Evolutionary conservation across 1,140 invertebrate genomes (phyloP), one percentile per base, ranked within the genome.

Genomic region (Drosophila burlai): DNA sequence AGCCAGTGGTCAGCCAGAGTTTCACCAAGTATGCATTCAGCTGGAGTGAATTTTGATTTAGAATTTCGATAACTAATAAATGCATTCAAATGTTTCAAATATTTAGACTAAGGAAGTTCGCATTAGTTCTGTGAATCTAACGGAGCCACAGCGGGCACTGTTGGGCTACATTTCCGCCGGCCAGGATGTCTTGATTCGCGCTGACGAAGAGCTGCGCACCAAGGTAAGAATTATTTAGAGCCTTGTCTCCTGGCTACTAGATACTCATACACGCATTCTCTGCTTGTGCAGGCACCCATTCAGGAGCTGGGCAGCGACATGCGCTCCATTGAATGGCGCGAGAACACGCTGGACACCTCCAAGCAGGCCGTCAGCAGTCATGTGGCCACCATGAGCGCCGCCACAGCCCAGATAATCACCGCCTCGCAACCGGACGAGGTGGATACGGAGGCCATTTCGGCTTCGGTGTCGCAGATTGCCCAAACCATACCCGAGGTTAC

Each of bases 371-470:
- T 99, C 21, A 97, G 97, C 40, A 98, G 97, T 40, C 98, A 99
- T 93, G 97, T 99, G 81, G 99, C 98, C 13, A 98, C 98, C 38
- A 99, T 99, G 98, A 99, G 98, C 94, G 99, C 98, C 1, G 99
- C 99, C 43, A 99, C 99, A 0, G 99, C 99, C 15, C 98, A 99
- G 93, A 95, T 99, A 9, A 98, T 99, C n/a, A 99, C 98, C 0
- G 76, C 90, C 92, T 94, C 96, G 11, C 94, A 96, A 2, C 95
- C 95, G 0, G 97, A 97, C 78, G 96, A 97, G 76, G 96, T 97
- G 6, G 98, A 99, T 93, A 97, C 98, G 91, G 97, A 97, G n/a
- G 97, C 98, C 13, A 97, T 99, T 3, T 98, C 98, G 0, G 97
- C 98, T 1, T 99, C 99, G 9, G 98, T 99, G 64, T 98, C 97